These are phyloP conservation scores for Anthophora plumipes DNA, from an alignment of 2,888 invertebrate genomes.

Conservation along the genomic window DNA sequence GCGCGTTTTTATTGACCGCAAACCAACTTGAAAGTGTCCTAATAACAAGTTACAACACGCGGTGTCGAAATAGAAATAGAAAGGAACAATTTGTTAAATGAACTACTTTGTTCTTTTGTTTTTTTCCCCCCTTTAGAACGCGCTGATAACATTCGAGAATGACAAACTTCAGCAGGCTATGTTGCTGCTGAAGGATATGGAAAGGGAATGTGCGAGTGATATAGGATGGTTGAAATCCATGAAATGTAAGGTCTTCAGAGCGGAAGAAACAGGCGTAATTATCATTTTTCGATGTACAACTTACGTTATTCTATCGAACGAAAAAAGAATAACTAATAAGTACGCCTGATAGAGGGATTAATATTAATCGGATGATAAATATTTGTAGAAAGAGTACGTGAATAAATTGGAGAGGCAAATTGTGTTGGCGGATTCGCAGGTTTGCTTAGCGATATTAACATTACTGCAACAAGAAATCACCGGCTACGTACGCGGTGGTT, in stretches of 20 bases:
- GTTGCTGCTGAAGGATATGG: conserved; percentile 87
- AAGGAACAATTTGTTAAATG: conserved; percentile 16
- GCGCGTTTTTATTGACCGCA: conserved; percentile 15
- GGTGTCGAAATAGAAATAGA: not conserved
- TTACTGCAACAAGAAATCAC: conserved; percentile 88
- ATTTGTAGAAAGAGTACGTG: conserved; percentile 76
- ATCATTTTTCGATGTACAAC: not conserved
- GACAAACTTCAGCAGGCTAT: conserved; percentile 87
- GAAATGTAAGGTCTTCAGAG: conserved; percentile 85
- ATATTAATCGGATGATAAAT: not conserved
- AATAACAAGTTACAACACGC: not conserved
- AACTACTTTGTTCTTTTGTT: too few species aligned
- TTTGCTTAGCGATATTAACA: conserved; percentile 88
- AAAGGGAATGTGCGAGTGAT: conserved; percentile 86
- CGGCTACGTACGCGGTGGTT: conserved; percentile 88
- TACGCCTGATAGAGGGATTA: too few species aligned
- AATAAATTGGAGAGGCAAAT: conserved; percentile 87
- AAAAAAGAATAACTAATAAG: not conserved
- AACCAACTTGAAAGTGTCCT: conserved; percentile 30
- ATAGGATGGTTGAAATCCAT: conserved; percentile 87
- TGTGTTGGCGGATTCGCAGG: conserved; percentile 88
- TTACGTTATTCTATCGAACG: not conserved
- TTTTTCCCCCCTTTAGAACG: too few species aligned
- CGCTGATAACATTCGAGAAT: conserved; percentile 89
- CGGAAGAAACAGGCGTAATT: conserved; percentile 74